Percentiles rank a stretch among this genome's conserved stretches.
Evolutionary conservation across 2,888 invertebrate genomes (phyloP).

Genomic region (Diaprepes abbreviatus): DNA sequence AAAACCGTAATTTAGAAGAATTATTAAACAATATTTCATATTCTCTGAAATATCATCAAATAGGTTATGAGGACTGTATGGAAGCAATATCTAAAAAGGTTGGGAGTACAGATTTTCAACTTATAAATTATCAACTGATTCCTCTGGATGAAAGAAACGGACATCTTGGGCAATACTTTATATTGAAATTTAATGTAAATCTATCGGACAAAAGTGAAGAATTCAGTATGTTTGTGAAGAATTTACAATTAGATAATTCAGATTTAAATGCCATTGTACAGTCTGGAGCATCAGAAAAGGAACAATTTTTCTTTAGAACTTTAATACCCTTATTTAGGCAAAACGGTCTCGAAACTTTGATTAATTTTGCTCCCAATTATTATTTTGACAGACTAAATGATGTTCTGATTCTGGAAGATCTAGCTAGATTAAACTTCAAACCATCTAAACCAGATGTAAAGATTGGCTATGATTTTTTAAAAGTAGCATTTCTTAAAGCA

Average conservation of each 20-base stretch:
- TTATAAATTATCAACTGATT: slow-evolving; percentile 46
- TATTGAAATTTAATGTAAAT: slow-evolving; percentile 35
- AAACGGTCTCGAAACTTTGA: slow-evolving; percentile 51
- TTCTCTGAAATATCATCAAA: slow-evolving; percentile 33
- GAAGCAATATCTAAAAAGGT: slow-evolving; percentile 52
- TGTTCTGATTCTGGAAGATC: slow-evolving; percentile 64
- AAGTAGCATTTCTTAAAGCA: slow-evolving; percentile 51
- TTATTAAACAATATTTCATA: neutral
- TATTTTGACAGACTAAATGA: slow-evolving; percentile 60
- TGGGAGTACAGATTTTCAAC: slow-evolving; percentile 48
- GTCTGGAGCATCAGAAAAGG: slow-evolving; percentile 47
- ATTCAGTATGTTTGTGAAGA: slow-evolving; percentile 5
- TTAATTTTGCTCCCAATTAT: slow-evolving; percentile 60
- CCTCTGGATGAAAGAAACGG: slow-evolving; percentile 54
- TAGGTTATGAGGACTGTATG: slow-evolving; percentile 55
- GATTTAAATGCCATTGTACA: neutral
- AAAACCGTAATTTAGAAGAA: neutral
- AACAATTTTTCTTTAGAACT: slow-evolving; percentile 63
- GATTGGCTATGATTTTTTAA: slow-evolving; percentile 51
- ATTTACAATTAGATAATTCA: slow-evolving; percentile 15
- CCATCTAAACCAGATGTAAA: slow-evolving; percentile 10
- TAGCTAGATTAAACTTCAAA: slow-evolving; percentile 49
- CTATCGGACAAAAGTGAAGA: neutral
- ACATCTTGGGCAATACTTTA: slow-evolving; percentile 58
- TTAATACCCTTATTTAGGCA: slow-evolving; percentile 63